Percentiles rank a stretch among this genome's conserved stretches.
phyloP scores from a whole-genome alignment of 92 coral and sea anemone species.

The Palythoa caribaeorum region DNA sequence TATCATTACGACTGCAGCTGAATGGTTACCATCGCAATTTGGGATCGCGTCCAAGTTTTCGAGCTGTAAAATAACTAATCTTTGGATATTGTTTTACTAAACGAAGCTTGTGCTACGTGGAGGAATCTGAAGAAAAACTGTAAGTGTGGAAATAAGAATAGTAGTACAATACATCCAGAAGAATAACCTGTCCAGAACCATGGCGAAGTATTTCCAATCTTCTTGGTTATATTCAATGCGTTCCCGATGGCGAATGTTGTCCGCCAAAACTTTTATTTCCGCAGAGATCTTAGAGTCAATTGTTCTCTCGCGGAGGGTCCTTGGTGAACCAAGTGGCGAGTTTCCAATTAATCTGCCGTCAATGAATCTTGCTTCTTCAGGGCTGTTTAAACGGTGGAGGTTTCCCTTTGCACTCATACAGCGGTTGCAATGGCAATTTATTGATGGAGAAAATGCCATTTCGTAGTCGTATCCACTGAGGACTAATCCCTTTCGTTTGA shows the following conservation, averaged over 20 bases:
- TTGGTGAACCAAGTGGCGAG: conserved; percentile 80
- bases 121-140: conserved; percentile 70
- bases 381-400: conserved; percentile 64
- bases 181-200: conserved; percentile 96
- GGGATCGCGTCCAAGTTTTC: background rate
- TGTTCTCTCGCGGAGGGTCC: conserved; percentile 64
- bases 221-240: conserved; percentile 86
- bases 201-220: conserved; percentile 94
- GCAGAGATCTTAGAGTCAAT: conserved; percentile 72
- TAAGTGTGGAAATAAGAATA: conserved; percentile 83
- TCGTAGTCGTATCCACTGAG: conserved; percentile 80
- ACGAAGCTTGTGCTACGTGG: conserved; percentile 17
- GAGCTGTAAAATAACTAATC: background rate
- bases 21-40: background rate
- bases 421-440: conserved; percentile 87
- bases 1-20: background rate
- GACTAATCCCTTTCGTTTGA: conserved; percentile 66
- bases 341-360: conserved; percentile 75
- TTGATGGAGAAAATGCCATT: conserved; percentile 81
- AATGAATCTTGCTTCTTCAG: conserved; percentile 76
- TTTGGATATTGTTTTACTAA: background rate
- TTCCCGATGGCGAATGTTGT: conserved; percentile 85
- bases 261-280: conserved; percentile 87
- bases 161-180: conserved; percentile 91
- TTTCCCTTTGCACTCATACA: conserved; percentile 79